phyloP scores from a whole-genome alignment of 2,797 vertebrate species.

The Stomatorhinus walkeri region DNA sequence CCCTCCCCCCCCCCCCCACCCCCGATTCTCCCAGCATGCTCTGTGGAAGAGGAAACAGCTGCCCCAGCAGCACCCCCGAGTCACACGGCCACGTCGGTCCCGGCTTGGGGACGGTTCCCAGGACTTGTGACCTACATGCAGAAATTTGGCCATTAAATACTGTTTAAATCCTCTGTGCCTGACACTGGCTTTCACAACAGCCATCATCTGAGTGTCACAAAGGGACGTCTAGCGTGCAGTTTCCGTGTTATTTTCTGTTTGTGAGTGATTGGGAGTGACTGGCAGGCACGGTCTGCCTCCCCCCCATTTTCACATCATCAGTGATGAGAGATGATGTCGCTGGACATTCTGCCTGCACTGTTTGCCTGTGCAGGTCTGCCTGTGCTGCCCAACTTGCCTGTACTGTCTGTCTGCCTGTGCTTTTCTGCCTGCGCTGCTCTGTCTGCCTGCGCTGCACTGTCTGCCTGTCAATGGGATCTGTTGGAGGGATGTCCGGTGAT shows the following conservation, averaged over 20 bases:
- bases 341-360: background rate
- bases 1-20: background rate
- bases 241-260: background rate
- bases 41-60: background rate
- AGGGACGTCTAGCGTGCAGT: background rate
- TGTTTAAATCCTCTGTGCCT: background rate
- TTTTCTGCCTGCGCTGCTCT: background rate
- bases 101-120: background rate
- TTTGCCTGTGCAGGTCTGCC: background rate
- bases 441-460: background rate
- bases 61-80: background rate
- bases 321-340: background rate
- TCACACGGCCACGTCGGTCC: background rate
- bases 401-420: background rate
- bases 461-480: conserved; percentile 6
- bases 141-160: background rate
- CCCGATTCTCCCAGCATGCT: background rate
- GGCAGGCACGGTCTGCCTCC: background rate
- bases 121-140: background rate
- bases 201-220: background rate
- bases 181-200: background rate
- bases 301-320: background rate
- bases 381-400: background rate
- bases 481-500: background rate
- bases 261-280: background rate